A percentile compares a stretch with the other conserved stretches of the same genome.
Evolutionary conservation across 30 jellyfish, hydroid and myxozoan species (phyloP).

Genomic region (Aurelia sp.): DNA sequence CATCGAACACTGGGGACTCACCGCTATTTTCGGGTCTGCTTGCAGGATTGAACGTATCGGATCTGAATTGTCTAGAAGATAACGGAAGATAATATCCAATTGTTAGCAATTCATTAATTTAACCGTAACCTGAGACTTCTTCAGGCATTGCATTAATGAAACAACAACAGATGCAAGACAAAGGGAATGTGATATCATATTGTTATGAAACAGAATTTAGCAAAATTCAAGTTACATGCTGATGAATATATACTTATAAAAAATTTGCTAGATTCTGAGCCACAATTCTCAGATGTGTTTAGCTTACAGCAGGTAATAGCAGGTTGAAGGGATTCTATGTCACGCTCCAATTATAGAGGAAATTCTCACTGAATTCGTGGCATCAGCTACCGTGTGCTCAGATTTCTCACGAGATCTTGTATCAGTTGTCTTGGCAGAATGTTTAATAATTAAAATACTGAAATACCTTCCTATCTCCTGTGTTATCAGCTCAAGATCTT

Average conservation of each 20-base stretch:
- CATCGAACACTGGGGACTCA: neutral
- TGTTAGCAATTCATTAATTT: neutral
- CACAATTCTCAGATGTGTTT: too few species aligned
- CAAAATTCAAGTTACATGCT: too few species aligned
- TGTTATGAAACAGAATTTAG: too few species aligned
- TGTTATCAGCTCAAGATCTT: slow-evolving; percentile 60
- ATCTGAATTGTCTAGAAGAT: slow-evolving; percentile 70
- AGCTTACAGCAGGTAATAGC: too few species aligned
- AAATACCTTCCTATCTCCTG: slow-evolving; percentile 92
- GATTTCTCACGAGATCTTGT: neutral
- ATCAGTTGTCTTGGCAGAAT: neutral
- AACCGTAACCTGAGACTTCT: neutral
- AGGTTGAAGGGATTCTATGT: too few species aligned
- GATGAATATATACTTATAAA: too few species aligned
- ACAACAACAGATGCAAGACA: neutral
- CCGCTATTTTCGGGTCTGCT: slow-evolving; percentile 73
- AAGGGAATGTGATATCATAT: neutral
- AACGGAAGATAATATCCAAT: neutral
- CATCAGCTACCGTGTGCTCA: too few species aligned
- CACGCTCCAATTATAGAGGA: too few species aligned
- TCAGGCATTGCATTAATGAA: neutral
- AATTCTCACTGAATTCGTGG: too few species aligned
- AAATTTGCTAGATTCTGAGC: too few species aligned
- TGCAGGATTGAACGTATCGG: slow-evolving; percentile 86
- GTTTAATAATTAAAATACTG: neutral